Conservation (phyloP, 1,140 invertebrate genomes). For the Macrostomum lignano region DNA sequence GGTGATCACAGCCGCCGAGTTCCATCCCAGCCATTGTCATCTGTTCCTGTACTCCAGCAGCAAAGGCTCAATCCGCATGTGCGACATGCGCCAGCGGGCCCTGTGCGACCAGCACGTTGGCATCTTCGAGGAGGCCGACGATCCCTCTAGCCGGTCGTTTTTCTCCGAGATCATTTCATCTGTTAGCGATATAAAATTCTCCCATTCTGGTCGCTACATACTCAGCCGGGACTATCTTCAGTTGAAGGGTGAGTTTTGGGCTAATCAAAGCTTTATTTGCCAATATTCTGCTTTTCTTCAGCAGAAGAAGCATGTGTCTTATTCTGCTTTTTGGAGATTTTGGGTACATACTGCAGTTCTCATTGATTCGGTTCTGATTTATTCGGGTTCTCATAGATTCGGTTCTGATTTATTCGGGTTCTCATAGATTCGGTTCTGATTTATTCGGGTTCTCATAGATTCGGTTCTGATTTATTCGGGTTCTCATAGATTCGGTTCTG, state of each 20-base stretch:
- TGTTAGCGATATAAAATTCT: conserved; percentile 95
- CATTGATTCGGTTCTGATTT: no score
- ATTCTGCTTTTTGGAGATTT: no score
- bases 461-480: no score
- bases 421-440: no score
- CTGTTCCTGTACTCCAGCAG: conserved; percentile 97
- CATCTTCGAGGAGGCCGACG: conserved; percentile 94
- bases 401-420: no score
- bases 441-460: no score
- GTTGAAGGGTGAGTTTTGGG: conserved; percentile 42
- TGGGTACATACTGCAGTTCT: no score
- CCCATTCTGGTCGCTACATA: conserved; percentile 89
- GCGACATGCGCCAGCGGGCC: conserved; percentile 91
- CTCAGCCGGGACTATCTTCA: conserved; percentile 95
- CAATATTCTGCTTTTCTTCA: background rate
- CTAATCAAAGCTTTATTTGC: background rate
- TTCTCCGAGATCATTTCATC: conserved; percentile 98
- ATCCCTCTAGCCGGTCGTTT: conserved; percentile 76
- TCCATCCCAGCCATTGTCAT: conserved; percentile 92
- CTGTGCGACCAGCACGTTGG: conserved; percentile 76
- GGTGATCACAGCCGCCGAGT: conserved; percentile 78
- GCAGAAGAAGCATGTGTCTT: no score
- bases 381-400: no score
- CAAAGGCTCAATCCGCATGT: conserved; percentile 86
- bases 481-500: no score